A percentile compares a stretch with the other conserved stretches of the same genome.
Conservation (phyloP, 2,888 invertebrate species). For the Amaurobius ferox region DNA sequence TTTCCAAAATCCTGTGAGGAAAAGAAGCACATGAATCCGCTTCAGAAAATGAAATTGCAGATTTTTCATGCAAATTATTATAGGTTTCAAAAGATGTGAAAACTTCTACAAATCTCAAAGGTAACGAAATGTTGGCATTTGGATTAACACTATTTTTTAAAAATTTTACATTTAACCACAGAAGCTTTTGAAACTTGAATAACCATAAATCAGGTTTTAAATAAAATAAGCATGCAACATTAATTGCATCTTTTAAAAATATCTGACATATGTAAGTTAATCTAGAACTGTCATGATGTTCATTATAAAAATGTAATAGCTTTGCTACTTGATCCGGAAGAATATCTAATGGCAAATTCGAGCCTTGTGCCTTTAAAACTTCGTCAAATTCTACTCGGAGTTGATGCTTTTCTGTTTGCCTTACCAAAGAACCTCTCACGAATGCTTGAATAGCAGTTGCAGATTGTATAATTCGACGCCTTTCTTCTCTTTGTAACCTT, state of each 20-base stretch:
- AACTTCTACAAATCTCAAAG: conserved; percentile 72
- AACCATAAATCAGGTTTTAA: conserved; percentile 33
- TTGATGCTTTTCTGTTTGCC: conserved; percentile 80
- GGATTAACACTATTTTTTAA: conserved; percentile 57
- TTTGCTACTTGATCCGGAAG: conserved; percentile 82
- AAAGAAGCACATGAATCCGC: background rate
- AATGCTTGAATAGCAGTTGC: conserved; percentile 89
- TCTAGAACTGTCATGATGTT: conserved; percentile 83
- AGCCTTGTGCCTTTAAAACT: conserved; percentile 37
- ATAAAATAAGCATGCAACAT: conserved; percentile 20
- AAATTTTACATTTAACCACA: conserved; percentile 48
- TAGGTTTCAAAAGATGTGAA: conserved; percentile 57
- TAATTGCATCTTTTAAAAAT: conserved; percentile 45
- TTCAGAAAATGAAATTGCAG: background rate
- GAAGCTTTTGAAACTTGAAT: conserved; percentile 59
- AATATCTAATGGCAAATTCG: conserved; percentile 78
- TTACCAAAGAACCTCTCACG: conserved; percentile 85
- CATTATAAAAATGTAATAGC: conserved; percentile 87
- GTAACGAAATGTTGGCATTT: conserved; percentile 51
- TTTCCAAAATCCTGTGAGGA: conserved; percentile 49
- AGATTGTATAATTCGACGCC: conserved; percentile 78
- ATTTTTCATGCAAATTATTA: conserved; percentile 4
- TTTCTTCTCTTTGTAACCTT: conserved; percentile 89
- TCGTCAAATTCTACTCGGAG: conserved; percentile 85
- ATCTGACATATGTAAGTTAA: conserved; percentile 79